These are phyloP conservation scores for human DNA, from an alignment of 2,113 vertebrate genomes.

Conservation along the genomic window GRCh38 chr3:100111501-100112000, in stretches of 20 bases:
- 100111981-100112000: background rate
- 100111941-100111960: background rate
- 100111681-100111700: background rate
- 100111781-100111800: background rate
- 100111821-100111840: background rate
- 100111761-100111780: background rate
- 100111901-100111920: background rate
- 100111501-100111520: background rate
- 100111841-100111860: background rate
- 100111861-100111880: background rate
- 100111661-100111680: background rate
- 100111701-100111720: constrained; percentile 6
- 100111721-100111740: constrained; percentile 13
- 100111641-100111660: constrained; percentile 41
- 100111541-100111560: background rate
- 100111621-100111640: constrained; percentile 40
- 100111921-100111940: background rate
- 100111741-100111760: background rate
- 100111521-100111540: background rate
- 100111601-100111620: background rate
- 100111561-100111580: constrained; percentile 1
- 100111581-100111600: constrained; percentile 2
- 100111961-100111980: background rate
- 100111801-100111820: background rate
- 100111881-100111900: background rate